phyloP scores from a whole-genome alignment of 37 sponge, comb jelly and placozoan species.

The Spongilla lacustris region DNA sequence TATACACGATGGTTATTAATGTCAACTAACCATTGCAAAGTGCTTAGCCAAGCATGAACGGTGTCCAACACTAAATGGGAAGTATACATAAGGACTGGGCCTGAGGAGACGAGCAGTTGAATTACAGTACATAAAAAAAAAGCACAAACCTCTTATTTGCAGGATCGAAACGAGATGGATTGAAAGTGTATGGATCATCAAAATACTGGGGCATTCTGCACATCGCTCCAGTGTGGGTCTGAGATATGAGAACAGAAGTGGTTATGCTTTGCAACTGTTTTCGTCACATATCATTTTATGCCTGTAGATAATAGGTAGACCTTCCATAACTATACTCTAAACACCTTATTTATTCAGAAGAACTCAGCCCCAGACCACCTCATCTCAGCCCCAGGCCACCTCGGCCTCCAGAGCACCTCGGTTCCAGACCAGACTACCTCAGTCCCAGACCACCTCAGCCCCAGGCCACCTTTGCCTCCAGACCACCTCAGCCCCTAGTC shows the following conservation, averaged over 20 bases:
- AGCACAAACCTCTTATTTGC: background rate
- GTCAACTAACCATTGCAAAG: constrained; percentile 24
- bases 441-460: too few species aligned
- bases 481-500: too few species aligned
- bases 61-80: constrained; percentile 24
- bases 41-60: constrained; percentile 24
- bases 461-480: too few species aligned
- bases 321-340: too few species aligned
- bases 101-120: background rate
- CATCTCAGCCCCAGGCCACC: too few species aligned
- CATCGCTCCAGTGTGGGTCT: background rate
- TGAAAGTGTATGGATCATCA: constrained; percentile 2
- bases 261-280: background rate
- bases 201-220: constrained; percentile 5
- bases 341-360: too few species aligned
- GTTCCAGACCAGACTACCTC: too few species aligned
- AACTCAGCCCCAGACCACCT: too few species aligned
- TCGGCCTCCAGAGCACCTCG: too few species aligned
- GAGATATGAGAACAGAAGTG: background rate
- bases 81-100: constrained; percentile 31
- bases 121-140: too few species aligned
- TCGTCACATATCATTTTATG: too few species aligned
- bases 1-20: background rate
- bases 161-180: constrained; percentile 2
- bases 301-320: too few species aligned